Evolutionary conservation across 2,888 invertebrate genomes (phyloP).

Genomic region (Dasysyrphus tricinctus): DNA sequence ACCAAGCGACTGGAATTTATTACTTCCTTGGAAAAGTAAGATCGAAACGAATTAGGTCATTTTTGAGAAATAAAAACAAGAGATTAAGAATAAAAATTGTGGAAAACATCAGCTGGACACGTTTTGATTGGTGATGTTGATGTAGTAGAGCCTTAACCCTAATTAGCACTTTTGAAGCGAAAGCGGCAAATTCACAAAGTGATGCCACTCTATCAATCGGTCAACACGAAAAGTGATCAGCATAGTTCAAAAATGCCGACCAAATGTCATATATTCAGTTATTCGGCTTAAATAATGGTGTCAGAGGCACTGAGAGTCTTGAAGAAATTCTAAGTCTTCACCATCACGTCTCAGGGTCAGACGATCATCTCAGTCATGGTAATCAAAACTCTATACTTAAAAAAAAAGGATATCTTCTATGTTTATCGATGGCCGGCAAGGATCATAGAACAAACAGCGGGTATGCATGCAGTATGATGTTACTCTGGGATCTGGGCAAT

Average conservation of each 20-base stretch:
- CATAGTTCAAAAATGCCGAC: constrained; percentile 62
- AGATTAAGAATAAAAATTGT: constrained; percentile 19
- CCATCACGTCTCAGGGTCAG: constrained; percentile 61
- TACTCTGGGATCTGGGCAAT: constrained; percentile 34
- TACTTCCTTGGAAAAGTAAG: constrained; percentile 48
- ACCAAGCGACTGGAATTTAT: constrained; percentile 48
- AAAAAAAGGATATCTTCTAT: constrained; percentile 36
- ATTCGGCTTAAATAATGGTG: constrained; percentile 7
- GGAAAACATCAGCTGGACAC: constrained; percentile 57
- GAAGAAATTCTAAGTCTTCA: constrained; percentile 45
- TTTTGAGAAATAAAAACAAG: constrained; percentile 12
- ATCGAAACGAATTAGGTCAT: constrained; percentile 59
- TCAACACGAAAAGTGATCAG: constrained; percentile 46
- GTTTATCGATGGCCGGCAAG: constrained; percentile 43
- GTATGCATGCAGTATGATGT: background rate
- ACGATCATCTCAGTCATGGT: constrained; percentile 35
- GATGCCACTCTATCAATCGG: constrained; percentile 54
- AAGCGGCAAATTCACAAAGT: constrained; percentile 56
- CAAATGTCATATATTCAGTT: constrained; percentile 49
- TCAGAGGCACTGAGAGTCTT: constrained; percentile 19
- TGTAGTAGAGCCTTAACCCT: constrained; percentile 28
- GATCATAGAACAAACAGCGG: constrained; percentile 59
- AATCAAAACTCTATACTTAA: constrained; percentile 23
- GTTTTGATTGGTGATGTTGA: constrained; percentile 11
- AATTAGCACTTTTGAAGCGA: constrained; percentile 68